Percentiles rank a stretch among this genome's conserved stretches.
These are phyloP conservation scores for Ceyx cyanopectus DNA, from an alignment of 2,113 vertebrate species.

Conservation along the genomic window DNA sequence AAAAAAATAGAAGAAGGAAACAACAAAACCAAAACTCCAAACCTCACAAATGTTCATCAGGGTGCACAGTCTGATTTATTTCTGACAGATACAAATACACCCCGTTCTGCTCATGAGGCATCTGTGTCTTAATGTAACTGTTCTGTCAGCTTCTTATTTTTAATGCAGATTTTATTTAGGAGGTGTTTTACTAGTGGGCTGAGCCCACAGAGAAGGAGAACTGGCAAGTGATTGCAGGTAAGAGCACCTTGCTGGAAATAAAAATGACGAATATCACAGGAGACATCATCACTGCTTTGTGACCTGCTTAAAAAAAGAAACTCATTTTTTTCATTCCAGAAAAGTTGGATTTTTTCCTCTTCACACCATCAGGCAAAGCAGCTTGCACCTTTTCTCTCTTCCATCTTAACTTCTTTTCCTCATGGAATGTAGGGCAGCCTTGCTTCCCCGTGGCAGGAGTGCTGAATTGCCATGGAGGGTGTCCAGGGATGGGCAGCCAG, in stretches of 20 bases:
- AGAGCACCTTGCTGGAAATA: background rate
- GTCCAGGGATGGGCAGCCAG: too few relatives aligned
- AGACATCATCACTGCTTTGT: background rate
- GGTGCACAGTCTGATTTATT: background rate
- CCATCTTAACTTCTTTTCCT: too few relatives aligned
- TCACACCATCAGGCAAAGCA: too few relatives aligned
- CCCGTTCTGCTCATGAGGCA: background rate
- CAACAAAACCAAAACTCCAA: too few relatives aligned
- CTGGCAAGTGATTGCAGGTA: slow-evolving; percentile 1
- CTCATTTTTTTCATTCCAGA: too few relatives aligned
- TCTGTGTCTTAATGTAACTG: background rate
- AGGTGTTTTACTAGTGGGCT: background rate
- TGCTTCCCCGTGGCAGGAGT: too few relatives aligned
- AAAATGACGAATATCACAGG: background rate
- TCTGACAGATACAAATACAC: background rate
- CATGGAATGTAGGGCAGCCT: too few relatives aligned
- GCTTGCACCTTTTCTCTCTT: too few relatives aligned
- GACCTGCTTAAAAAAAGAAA: background rate
- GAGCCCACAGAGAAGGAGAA: background rate
- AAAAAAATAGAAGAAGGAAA: too few relatives aligned
- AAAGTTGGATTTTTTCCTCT: too few relatives aligned
- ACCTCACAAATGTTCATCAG: background rate
- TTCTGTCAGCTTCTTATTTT: background rate
- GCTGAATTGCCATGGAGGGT: too few relatives aligned
- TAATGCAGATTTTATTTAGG: background rate